These are phyloP conservation scores for Deroplatys truncata DNA, from an alignment of 2,888 invertebrate species.

Conservation along the genomic window DNA sequence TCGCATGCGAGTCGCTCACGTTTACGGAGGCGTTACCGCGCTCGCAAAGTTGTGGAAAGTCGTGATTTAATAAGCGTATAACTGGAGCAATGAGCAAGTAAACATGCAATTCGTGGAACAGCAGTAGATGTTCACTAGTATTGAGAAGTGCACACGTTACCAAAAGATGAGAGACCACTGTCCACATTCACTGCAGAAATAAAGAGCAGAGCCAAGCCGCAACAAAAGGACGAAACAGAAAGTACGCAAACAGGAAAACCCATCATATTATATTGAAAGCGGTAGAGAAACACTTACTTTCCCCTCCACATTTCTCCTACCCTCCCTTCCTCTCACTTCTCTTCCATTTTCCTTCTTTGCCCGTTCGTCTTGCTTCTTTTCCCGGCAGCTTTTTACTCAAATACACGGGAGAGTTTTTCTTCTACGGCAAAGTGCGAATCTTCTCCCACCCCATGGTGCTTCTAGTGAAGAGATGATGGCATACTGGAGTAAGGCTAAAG, in stretches of 20 bases:
- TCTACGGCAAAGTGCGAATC: conserved; percentile 7
- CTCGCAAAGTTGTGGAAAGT: too few species aligned
- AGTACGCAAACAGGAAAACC: neutral
- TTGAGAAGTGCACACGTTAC: too few species aligned
- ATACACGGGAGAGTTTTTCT: conserved; percentile 13
- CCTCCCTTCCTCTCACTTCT: neutral
- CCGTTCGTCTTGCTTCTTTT: neutral
- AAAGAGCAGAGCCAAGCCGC: too few species aligned
- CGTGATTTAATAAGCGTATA: too few species aligned
- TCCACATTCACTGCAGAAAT: too few species aligned
- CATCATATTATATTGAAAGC: conserved; percentile 9
- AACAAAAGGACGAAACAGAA: neutral
- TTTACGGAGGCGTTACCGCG: too few species aligned
- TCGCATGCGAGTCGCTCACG: too few species aligned
- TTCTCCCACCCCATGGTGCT: neutral
- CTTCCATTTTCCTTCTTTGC: neutral
- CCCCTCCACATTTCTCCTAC: neutral
- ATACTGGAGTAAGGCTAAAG: conserved; percentile 30
- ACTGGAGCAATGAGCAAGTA: too few species aligned
- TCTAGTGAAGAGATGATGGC: conserved; percentile 26
- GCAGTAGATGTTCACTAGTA: too few species aligned
- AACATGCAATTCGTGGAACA: too few species aligned
- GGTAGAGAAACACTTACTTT: conserved; percentile 1
- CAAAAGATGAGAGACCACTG: too few species aligned
- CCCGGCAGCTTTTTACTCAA: conserved; percentile 13